Conservation (phyloP, 2,888 invertebrate genomes). For the Callosobruchus maculatus region DNA sequence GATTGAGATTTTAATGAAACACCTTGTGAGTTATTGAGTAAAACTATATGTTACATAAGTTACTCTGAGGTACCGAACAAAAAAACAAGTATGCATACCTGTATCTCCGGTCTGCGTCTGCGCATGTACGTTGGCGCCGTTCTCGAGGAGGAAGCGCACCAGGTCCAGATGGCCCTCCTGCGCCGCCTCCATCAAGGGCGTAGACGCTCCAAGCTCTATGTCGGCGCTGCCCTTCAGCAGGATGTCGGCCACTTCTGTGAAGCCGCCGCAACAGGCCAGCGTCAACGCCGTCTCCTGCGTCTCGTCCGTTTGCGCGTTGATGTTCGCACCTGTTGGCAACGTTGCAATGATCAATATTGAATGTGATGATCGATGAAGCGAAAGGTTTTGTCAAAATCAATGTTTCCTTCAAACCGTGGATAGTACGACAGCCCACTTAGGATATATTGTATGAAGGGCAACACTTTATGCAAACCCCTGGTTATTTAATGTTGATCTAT, state of each 20-base stretch:
- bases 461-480: too few species aligned
- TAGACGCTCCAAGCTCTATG: conserved; percentile 90
- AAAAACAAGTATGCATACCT: not conserved
- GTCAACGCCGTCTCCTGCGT: conserved; percentile 96
- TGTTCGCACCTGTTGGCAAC: conserved; percentile 62
- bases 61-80: too few species aligned
- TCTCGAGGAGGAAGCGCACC: conserved; percentile 80
- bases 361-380: too few species aligned
- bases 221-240: conserved; percentile 93
- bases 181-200: conserved; percentile 97
- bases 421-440: too few species aligned
- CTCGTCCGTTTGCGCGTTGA: conserved; percentile 98
- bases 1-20: too few species aligned
- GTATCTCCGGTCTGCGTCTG: conserved; percentile 73
- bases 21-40: too few species aligned
- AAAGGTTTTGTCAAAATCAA: too few species aligned
- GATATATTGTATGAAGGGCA: too few species aligned
- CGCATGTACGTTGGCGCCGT: conserved; percentile 87
- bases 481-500: too few species aligned
- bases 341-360: not conserved
- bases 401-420: too few species aligned
- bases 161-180: conserved; percentile 90
- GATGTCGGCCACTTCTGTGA: conserved; percentile 92
- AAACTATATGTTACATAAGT: too few species aligned
- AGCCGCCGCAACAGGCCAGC: conserved; percentile 91